A percentile compares a stretch with the other conserved stretches of the same genome.
phyloP scores from a whole-genome alignment of 2,797 vertebrate species.

The Brotula barbata region DNA sequence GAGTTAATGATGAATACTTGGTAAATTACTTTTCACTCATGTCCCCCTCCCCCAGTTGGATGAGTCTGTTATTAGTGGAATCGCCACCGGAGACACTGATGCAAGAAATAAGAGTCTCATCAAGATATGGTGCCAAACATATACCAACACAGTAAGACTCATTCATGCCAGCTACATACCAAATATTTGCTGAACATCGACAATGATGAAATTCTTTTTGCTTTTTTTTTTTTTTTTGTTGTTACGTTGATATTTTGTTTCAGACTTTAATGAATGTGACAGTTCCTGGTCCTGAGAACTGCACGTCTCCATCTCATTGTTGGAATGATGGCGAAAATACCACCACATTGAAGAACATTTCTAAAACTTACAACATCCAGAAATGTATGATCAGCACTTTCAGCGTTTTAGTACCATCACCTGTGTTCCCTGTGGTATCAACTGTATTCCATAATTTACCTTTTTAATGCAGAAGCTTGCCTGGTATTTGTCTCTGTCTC shows the following conservation, averaged over 20 bases:
- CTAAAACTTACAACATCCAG: constrained; percentile 70
- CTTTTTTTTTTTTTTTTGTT: no score
- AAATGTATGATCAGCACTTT: constrained; percentile 83
- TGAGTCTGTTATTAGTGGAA: constrained; percentile 82
- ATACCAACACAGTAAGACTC: constrained; percentile 72
- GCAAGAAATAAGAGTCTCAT: constrained; percentile 88
- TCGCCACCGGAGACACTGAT: constrained; percentile 82
- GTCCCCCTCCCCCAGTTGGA: constrained; percentile 80
- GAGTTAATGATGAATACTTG: no score
- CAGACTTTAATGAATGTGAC: constrained; percentile 83
- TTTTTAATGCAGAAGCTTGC: neutral
- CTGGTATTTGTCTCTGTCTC: neutral
- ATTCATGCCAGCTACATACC: neutral
- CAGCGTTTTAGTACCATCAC: neutral
- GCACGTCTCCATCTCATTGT: constrained; percentile 81
- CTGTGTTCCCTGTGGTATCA: no score
- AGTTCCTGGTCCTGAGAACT: constrained; percentile 80
- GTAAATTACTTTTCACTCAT: no score
- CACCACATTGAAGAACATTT: constrained; percentile 81
- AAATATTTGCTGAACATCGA: constrained; percentile 7
- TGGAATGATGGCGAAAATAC: constrained; percentile 78
- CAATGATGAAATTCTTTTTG: no score
- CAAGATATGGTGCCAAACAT: constrained; percentile 85
- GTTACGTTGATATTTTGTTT: constrained; percentile 40
- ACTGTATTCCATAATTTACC: neutral